Evolutionary conservation across 2,888 invertebrate species (phyloP).

Genomic region (Achlya flavicornis): DNA sequence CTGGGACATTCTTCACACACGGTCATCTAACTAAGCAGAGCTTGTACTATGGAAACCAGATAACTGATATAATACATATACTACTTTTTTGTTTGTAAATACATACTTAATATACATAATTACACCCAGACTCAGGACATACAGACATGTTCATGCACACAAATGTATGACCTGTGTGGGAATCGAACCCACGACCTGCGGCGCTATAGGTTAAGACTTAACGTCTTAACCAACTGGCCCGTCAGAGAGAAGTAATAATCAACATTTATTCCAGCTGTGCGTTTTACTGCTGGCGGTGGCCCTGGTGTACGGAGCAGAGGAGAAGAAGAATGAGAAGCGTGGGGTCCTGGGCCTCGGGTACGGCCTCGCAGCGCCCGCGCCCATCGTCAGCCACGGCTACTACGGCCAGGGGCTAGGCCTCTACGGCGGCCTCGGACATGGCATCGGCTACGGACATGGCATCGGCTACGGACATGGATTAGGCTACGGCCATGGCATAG

Average conservation of each 20-base stretch:
- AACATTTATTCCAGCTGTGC: conserved; percentile 51
- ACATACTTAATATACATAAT: not conserved
- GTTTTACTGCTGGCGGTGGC: conserved; percentile 62
- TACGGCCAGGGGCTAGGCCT: conserved; percentile 56
- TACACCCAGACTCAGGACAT: too few species aligned
- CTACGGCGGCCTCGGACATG: conserved; percentile 42
- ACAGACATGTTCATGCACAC: too few species aligned
- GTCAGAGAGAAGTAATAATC: too few species aligned
- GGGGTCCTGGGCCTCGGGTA: conserved; percentile 77
- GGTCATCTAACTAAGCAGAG: too few species aligned
- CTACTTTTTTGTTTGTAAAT: too few species aligned
- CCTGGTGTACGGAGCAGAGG: conserved; percentile 64
- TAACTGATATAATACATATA: too few species aligned
- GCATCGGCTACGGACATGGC: conserved; percentile 35
- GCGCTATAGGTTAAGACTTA: too few species aligned
- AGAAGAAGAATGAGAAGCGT: conserved; percentile 77
- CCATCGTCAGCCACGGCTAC: conserved; percentile 41
- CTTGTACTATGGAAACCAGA: too few species aligned
- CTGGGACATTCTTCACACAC: too few species aligned
- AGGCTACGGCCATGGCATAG: conserved; percentile 44
- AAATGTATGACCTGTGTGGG: too few species aligned
- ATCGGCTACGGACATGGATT: conserved; percentile 37
- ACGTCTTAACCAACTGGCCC: too few species aligned
- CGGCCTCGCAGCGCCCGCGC: conserved; percentile 43
- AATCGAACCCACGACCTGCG: too few species aligned